A percentile compares a stretch with the other conserved stretches of the same genome.
phyloP scores from a whole-genome alignment of 2,888 invertebrate species.

The Helicoverpa assulta region DNA sequence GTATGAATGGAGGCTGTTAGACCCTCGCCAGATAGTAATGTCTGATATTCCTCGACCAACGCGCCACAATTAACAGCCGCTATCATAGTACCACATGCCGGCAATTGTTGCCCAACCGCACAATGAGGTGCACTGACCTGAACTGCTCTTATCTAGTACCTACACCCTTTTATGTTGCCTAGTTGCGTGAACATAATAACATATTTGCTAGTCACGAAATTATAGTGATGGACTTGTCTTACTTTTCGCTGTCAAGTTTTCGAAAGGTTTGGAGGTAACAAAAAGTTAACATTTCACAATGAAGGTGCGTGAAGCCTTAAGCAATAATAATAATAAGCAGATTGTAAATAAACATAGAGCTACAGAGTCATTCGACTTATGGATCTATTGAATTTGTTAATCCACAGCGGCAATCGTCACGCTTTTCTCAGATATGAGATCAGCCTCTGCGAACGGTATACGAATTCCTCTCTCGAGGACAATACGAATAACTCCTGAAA shows the following conservation, averaged over 20 bases:
- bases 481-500: conserved; percentile 13
- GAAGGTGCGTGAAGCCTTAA: conserved; percentile 12
- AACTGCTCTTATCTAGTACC: conserved; percentile 60
- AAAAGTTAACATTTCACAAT: conserved; percentile 30
- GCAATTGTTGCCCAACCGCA: conserved; percentile 68
- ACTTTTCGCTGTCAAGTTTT: conserved; percentile 23
- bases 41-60: conserved; percentile 61
- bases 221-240: conserved; percentile 47
- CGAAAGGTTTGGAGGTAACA: neutral
- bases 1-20: conserved; percentile 76
- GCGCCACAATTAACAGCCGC: conserved; percentile 69
- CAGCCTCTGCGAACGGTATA: neutral
- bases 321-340: neutral
- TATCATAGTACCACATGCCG: conserved; percentile 58
- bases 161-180: conserved; percentile 54
- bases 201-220: conserved; percentile 44
- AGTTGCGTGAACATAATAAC: conserved; percentile 54
- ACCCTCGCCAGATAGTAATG: conserved; percentile 72
- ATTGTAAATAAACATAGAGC: neutral
- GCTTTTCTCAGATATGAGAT: neutral
- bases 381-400: neutral
- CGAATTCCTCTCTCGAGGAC: conserved; percentile 9
- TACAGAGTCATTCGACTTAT: neutral
- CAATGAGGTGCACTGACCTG: conserved; percentile 77
- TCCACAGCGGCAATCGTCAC: neutral